Evolutionary conservation across 2,888 invertebrate species (phyloP), one percentile per base, ranked within the genome.

Genomic region (Drosophila nigricruria): DNA sequence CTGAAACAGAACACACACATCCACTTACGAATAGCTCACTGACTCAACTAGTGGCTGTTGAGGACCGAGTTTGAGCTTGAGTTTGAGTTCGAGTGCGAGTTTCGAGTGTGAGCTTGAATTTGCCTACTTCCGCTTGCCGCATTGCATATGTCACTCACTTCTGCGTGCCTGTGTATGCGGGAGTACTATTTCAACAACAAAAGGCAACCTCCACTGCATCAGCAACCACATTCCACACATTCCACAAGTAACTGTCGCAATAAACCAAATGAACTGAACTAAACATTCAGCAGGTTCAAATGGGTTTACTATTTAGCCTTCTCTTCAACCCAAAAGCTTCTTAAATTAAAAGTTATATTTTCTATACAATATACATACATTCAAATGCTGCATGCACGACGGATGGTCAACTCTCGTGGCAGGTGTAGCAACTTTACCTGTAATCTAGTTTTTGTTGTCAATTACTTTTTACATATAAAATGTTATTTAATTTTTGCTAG

Each of bases 51-150:
- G 82, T 77, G 71, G 70, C 81, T 83, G 76, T 65, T 72, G 68
- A 66, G 57, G 60, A 70, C 60, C 67, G 70, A 73, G 73, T 20
- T 34, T 52, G 30, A 49, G 30, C 6, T 18, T 18, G 18, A 49
- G 30, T 14, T 18, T 18, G 18, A 49, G 18, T 30, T 49, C 16
- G 66, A 66, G 57, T 45, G 16, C 45, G 25, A 45, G 59, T 66
- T 59, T 52, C 47, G 12, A 49, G 18, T 32, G 30, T 30, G 49
- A 32, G 32, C 18, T 49, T 49, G 49, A 49, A 49, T 73, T 75
- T 85, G 79, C 76, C 78, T 74, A 79, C 88, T 85, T 89, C 90
- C 90, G 85, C 70, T 77, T 58, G 58, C n/a, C 56, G 56, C 40
- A 36, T 56, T 62, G 60, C 54, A 45, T 62, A 38, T 63, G 54